Conservation (phyloP, 2,797 vertebrate genomes). For the Sciurus vulgaris region DNA sequence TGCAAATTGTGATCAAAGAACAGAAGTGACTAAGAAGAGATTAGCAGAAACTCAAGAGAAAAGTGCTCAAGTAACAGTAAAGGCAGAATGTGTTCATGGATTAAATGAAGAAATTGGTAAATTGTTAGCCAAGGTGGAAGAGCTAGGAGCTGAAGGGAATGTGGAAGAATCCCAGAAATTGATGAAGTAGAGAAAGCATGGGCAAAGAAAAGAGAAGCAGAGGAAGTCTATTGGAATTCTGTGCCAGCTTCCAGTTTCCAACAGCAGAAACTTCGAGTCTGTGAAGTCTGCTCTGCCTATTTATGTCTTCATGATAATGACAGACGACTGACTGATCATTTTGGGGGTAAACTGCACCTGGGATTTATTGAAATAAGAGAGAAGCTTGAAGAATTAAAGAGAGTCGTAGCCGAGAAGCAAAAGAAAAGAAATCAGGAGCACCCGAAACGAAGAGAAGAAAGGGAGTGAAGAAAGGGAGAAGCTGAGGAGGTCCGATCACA, state of each 20-base stretch:
- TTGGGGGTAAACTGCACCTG: conserved; percentile 98
- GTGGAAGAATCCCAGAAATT: conserved; percentile 98
- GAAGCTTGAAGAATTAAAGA: conserved; percentile 97
- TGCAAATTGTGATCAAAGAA: conserved; percentile 96
- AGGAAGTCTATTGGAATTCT: conserved; percentile 99
- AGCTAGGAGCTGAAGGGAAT: conserved; percentile 97
- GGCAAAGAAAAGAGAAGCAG: conserved; percentile 96
- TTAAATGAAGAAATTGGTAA: conserved; percentile 99
- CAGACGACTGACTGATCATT: conserved; percentile 97
- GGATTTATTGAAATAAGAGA: conserved; percentile 99
- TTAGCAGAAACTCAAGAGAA: conserved; percentile 98
- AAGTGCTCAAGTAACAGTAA: conserved; percentile 97
- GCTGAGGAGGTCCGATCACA: conserved; percentile 87
- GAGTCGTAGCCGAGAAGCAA: conserved; percentile 97
- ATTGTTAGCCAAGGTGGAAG: conserved; percentile 96
- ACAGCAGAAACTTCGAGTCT: conserved; percentile 97
- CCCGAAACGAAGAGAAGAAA: conserved; percentile 92
- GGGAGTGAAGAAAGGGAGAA: conserved; percentile 93
- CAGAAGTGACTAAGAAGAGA: conserved; percentile 97
- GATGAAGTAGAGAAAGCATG: conserved; percentile 98
- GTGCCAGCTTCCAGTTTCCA: conserved; percentile 99
- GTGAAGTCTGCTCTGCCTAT: conserved; percentile 98
- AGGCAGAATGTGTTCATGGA: conserved; percentile 98
- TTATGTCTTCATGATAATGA: conserved; percentile 99
- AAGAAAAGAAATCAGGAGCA: conserved; percentile 94